Evolutionary conservation across 2,888 invertebrate genomes (phyloP).

Genomic region (Frankliniella fusca): DNA sequence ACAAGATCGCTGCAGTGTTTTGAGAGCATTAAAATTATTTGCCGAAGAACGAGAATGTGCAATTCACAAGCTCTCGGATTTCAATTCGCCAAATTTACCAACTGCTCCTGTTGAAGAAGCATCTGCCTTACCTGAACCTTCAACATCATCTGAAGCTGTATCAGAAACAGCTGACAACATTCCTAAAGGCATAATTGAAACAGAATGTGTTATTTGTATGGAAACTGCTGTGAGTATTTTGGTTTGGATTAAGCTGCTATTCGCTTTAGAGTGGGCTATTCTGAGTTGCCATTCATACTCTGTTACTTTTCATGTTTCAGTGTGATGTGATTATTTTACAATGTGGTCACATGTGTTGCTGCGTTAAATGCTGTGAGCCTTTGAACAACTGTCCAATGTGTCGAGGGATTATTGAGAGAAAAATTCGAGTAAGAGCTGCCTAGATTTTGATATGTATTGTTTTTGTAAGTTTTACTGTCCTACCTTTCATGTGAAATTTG

Average conservation of each 20-base stretch:
- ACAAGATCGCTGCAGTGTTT: conserved; percentile 58
- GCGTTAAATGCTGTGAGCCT: conserved; percentile 62
- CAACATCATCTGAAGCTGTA: conserved; percentile 41
- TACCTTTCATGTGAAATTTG: too few relatives aligned
- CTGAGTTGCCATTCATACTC: conserved; percentile 20
- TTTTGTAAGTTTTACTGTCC: too few relatives aligned
- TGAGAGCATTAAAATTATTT: conserved; percentile 53
- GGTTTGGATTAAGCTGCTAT: background rate
- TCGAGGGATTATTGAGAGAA: conserved; percentile 63
- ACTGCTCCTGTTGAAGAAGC: conserved; percentile 41
- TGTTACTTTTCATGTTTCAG: conserved; percentile 49
- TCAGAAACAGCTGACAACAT: conserved; percentile 46
- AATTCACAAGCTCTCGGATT: background rate
- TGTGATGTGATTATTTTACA: conserved; percentile 76
- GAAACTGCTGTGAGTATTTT: conserved; percentile 58
- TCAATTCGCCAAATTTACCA: conserved; percentile 40
- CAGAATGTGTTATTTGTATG: conserved; percentile 82
- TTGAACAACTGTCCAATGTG: conserved; percentile 74
- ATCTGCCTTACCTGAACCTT: conserved; percentile 41
- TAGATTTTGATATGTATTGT: conserved; percentile 43
- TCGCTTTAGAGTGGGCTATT: background rate
- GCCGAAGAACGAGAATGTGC: conserved; percentile 40
- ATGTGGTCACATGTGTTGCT: conserved; percentile 84
- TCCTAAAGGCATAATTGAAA: conserved; percentile 45
- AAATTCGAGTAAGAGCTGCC: conserved; percentile 60